Conservation (phyloP, 2,113 vertebrate genomes). For the Taxidea taxus region DNA sequence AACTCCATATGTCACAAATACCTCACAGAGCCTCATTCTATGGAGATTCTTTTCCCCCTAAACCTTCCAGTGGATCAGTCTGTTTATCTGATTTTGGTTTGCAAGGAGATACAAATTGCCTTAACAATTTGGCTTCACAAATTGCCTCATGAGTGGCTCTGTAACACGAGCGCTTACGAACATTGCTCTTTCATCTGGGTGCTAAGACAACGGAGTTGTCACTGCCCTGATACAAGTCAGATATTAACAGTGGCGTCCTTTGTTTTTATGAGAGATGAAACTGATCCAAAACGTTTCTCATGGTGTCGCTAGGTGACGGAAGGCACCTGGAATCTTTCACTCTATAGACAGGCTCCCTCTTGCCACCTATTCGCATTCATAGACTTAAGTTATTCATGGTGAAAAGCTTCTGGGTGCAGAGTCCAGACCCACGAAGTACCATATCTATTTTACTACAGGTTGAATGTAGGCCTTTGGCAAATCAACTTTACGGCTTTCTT, state of each 20-base stretch:
- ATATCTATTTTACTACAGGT: not conserved
- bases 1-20: not conserved
- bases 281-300: not conserved
- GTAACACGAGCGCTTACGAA: not conserved
- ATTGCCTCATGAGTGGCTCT: not conserved
- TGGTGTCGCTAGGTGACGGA: conserved; percentile 43
- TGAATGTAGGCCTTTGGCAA: not conserved
- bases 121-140: too few relatives aligned
- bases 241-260: not conserved
- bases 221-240: not conserved
- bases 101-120: not conserved
- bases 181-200: not conserved
- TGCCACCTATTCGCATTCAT: not conserved
- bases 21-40: not conserved
- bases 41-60: not conserved
- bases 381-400: not conserved
- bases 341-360: not conserved
- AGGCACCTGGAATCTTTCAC: not conserved
- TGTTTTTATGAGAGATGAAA: not conserved
- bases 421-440: not conserved
- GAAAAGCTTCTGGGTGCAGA: not conserved
- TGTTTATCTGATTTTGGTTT: conserved; percentile 9
- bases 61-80: not conserved
- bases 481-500: not conserved
- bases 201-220: not conserved